phyloP scores from a whole-genome alignment of 2,888 invertebrate species.

The Cacoxenus indagator region DNA sequence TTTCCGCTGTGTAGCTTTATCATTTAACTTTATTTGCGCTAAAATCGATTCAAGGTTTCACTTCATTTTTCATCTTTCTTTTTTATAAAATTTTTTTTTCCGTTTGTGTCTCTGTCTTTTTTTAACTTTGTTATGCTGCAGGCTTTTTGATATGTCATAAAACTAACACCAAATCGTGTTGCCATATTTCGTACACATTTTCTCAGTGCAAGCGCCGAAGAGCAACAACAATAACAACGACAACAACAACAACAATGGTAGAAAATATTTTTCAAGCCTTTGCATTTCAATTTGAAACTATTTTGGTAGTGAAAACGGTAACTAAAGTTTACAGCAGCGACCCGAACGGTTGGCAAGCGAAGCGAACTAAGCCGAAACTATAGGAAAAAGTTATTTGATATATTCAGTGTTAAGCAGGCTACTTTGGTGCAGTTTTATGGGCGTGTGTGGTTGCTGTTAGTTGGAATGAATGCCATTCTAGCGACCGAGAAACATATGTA shows the following conservation, averaged over 20 bases:
- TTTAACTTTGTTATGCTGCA: not conserved
- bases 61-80: too few species aligned
- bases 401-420: not conserved
- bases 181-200: not conserved
- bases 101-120: not conserved
- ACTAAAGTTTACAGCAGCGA: not conserved
- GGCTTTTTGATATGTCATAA: not conserved
- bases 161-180: not conserved
- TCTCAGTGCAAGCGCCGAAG: not conserved
- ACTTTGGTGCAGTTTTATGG: not conserved
- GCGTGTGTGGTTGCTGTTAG: not conserved
- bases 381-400: constrained; percentile 4
- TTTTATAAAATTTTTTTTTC: too few species aligned
- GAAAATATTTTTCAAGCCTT: not conserved
- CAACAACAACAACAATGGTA: too few species aligned
- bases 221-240: not conserved
- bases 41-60: not conserved
- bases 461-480: not conserved
- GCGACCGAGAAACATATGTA: not conserved
- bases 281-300: not conserved
- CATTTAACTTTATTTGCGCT: not conserved
- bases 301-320: not conserved
- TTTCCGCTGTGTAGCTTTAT: not conserved
- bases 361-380: not conserved
- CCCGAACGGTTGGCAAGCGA: too few species aligned